phyloP scores from a whole-genome alignment of 1,140 invertebrate species.

The Berghia stephanieae region DNA sequence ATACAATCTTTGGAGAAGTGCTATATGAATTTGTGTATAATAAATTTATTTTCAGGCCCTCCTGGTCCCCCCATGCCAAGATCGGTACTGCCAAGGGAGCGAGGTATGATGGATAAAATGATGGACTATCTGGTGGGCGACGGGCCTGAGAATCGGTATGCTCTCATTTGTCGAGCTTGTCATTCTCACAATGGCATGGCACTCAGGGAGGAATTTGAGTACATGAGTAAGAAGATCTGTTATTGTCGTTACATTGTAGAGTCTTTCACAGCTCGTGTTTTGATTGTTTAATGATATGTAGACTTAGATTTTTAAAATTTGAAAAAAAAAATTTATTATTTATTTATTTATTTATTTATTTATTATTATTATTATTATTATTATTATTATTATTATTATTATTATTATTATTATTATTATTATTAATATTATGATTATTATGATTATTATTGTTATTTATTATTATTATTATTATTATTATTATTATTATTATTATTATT shows the following conservation, averaged over 20 bases:
- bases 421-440: no score
- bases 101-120: slow-evolving; percentile 82
- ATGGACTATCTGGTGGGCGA: slow-evolving; percentile 95
- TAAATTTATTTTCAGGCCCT: no score
- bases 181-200: slow-evolving; percentile 97
- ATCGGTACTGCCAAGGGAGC: slow-evolving; percentile 73
- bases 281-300: neutral
- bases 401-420: no score
- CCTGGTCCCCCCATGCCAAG: slow-evolving; percentile 64
- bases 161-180: slow-evolving; percentile 92
- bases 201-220: slow-evolving; percentile 95
- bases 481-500: no score
- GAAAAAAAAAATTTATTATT: neutral
- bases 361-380: no score
- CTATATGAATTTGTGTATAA: no score
- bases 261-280: neutral
- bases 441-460: no score
- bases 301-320: neutral
- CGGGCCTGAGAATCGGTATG: slow-evolving; percentile 92
- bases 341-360: neutral
- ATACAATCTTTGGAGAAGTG: no score
- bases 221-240: slow-evolving; percentile 74
- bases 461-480: no score
- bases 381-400: no score
- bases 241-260: no score